These are phyloP conservation scores for Sinohyriopsis cumingii DNA, from an alignment of 2,888 invertebrate genomes.

Conservation along the genomic window DNA sequence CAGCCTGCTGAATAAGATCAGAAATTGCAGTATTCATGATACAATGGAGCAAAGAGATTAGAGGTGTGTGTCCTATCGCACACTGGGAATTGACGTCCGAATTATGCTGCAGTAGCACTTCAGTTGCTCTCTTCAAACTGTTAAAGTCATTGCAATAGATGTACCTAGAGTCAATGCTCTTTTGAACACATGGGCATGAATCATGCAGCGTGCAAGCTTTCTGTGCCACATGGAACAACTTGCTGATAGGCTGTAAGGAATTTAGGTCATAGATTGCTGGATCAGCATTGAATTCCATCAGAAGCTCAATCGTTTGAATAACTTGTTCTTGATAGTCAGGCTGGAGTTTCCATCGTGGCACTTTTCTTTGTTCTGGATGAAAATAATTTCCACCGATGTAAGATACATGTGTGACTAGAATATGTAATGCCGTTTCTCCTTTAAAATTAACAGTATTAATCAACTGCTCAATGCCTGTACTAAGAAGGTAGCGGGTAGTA, in stretches of 20 bases:
- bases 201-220: conserved; percentile 77
- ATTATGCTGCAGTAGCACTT: conserved; percentile 59
- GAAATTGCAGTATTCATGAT: conserved; percentile 83
- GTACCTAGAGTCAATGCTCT: conserved; percentile 77
- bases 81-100: conserved; percentile 58
- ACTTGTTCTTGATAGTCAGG: conserved; percentile 64
- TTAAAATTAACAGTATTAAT: conserved; percentile 83
- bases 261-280: conserved; percentile 71
- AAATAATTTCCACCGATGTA: conserved; percentile 68
- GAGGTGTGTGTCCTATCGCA: conserved; percentile 73
- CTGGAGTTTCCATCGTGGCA: conserved; percentile 61
- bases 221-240: conserved; percentile 75
- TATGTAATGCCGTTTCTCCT: conserved; percentile 83
- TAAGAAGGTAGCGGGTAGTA: conserved; percentile 80
- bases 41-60: conserved; percentile 84
- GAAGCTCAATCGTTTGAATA: conserved; percentile 55
- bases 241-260: conserved; percentile 83
- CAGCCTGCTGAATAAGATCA: conserved; percentile 76
- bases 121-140: conserved; percentile 53
- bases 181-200: conserved; percentile 81
- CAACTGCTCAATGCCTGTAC: conserved; percentile 81
- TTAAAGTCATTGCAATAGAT: conserved; percentile 60
- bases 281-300: conserved; percentile 67
- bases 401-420: conserved; percentile 73
- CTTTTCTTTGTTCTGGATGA: conserved; percentile 73